Evolutionary conservation across 2,113 vertebrate species (phyloP).

Genomic region (Ceyx melanurus): DNA sequence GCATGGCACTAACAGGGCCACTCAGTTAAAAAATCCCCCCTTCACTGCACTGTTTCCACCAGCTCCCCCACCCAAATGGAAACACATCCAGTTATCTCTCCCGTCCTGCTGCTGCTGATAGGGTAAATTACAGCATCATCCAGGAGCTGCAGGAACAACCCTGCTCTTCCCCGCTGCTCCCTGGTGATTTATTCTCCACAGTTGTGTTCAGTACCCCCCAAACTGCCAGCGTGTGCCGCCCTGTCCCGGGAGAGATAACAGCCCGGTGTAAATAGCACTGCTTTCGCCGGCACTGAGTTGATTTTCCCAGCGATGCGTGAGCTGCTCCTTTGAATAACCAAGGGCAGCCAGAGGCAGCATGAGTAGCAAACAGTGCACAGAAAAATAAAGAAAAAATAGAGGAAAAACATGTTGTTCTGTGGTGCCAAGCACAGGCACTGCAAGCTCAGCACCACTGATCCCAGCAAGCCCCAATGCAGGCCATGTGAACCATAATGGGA

Average conservation of each 20-base stretch:
- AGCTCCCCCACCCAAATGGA: neutral
- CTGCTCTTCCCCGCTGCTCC: neutral
- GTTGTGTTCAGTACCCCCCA: neutral
- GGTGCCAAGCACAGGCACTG: neutral
- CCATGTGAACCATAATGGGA: rapidly evolving
- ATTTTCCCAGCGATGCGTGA: rapidly evolving
- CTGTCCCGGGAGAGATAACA: neutral
- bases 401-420: neutral
- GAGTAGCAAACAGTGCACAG: neutral
- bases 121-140: neutral
- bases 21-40: neutral
- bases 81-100: neutral
- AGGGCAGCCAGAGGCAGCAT: neutral
- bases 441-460: neutral
- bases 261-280: neutral
- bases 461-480: neutral
- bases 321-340: neutral
- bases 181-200: neutral
- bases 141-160: neutral
- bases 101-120: constrained; percentile 14
- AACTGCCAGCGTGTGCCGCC: rapidly evolving
- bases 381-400: neutral
- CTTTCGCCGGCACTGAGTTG: neutral
- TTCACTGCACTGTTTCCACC: neutral
- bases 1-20: neutral